Percentiles rank a stretch among this genome's conserved stretches.
Evolutionary conservation across 2,888 invertebrate species (phyloP).

Genomic region (Muschampia plurimacula): DNA sequence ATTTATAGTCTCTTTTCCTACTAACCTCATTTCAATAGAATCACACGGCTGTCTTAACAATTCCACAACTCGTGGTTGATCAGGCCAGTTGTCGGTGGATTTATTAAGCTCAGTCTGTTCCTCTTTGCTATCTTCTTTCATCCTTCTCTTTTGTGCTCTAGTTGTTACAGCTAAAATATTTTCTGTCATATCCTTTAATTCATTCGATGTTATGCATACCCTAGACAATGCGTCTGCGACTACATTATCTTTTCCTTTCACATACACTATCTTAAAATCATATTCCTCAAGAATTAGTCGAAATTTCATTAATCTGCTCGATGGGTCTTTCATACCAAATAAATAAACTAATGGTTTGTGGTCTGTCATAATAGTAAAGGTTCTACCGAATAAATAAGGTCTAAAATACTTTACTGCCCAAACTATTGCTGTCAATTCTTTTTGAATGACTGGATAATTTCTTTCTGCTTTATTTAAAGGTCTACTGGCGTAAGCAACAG

Average conservation of each 20-base stretch:
- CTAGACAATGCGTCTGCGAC: constrained; percentile 43
- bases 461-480: not conserved
- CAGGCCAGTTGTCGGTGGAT: constrained; percentile 25
- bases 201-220: constrained; percentile 39
- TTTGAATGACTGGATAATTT: not conserved
- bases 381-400: not conserved
- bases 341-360: not conserved
- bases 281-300: constrained; percentile 1
- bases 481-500: not conserved
- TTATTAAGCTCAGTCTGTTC: constrained; percentile 4
- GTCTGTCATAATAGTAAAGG: not conserved
- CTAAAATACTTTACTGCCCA: not conserved
- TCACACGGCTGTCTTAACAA: constrained; percentile 33
- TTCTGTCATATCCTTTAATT: constrained; percentile 32
- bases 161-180: not conserved
- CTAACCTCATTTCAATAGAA: constrained; percentile 9
- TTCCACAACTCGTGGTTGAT: not conserved
- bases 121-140: not conserved
- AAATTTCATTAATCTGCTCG: not conserved
- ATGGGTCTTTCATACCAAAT: not conserved
- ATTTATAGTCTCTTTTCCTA: constrained; percentile 1
- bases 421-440: not conserved
- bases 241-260: constrained; percentile 38
- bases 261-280: constrained; percentile 41
- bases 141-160: not conserved